Evolutionary conservation across 1,140 invertebrate species (phyloP).

Genomic region (Mactra quadrangularis): DNA sequence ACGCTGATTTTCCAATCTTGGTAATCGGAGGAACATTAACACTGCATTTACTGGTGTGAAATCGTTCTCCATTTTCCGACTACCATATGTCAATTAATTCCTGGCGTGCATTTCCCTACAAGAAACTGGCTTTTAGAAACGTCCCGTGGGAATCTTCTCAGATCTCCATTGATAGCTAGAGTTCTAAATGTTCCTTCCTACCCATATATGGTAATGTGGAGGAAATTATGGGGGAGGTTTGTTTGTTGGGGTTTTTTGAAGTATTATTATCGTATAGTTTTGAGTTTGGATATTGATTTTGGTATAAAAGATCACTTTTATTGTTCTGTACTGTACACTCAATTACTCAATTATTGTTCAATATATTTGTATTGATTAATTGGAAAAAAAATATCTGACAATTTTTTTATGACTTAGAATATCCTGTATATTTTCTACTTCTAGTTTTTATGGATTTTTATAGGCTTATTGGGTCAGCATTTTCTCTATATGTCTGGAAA

Average conservation of each 20-base stretch:
- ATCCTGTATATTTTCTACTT: no score
- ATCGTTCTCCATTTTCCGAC: conserved; percentile 12
- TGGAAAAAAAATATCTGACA: no score
- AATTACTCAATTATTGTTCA: no score
- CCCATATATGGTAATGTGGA: conserved; percentile 27
- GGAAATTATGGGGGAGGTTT: conserved; percentile 4
- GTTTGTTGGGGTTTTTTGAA: conserved; percentile 16
- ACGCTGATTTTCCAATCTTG: conserved; percentile 45
- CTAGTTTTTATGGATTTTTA: no score
- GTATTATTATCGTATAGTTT: no score
- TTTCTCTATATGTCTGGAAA: no score
- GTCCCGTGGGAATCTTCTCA: conserved; percentile 22
- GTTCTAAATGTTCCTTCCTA: conserved; percentile 30
- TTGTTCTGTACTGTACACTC: no score
- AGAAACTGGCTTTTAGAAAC: conserved; percentile 49
- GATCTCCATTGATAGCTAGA: conserved; percentile 31
- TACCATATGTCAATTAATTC: conserved; percentile 61
- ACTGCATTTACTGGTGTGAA: conserved; percentile 62
- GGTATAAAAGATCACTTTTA: no score
- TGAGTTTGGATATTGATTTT: no score
- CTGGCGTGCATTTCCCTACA: conserved; percentile 41
- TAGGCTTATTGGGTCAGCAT: no score
- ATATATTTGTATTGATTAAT: no score
- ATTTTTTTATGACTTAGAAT: no score
- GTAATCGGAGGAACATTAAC: conserved; percentile 56